A percentile compares a stretch with the other conserved stretches of the same genome.
These are phyloP conservation scores for Callimorpha dominula DNA, from an alignment of 2,888 invertebrate genomes.

Conservation along the genomic window DNA sequence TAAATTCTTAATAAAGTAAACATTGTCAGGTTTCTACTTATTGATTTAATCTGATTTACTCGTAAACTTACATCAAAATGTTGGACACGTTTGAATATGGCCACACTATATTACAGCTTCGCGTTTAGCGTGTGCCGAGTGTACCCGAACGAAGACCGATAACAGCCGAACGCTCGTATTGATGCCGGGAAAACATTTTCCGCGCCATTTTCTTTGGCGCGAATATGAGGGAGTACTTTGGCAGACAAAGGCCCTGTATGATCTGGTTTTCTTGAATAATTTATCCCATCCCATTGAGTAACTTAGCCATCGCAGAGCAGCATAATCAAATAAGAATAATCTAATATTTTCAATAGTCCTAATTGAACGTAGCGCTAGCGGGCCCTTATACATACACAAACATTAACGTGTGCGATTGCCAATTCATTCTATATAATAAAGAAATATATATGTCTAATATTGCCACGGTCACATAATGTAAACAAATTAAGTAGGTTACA, in stretches of 20 bases:
- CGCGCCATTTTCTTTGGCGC: conserved; percentile 81
- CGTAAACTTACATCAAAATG: conserved; percentile 13
- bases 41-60: background rate
- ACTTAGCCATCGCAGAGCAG: too few species aligned
- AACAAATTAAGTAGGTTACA: too few species aligned
- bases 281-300: too few species aligned
- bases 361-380: too few species aligned
- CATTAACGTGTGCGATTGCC: too few species aligned
- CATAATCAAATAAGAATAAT: too few species aligned
- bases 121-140: conserved; percentile 61
- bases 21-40: too few species aligned
- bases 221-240: conserved; percentile 65
- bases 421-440: too few species aligned
- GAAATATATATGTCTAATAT: too few species aligned
- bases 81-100: conserved; percentile 38
- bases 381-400: too few species aligned
- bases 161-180: conserved; percentile 69
- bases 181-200: conserved; percentile 81
- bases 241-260: conserved; percentile 63
- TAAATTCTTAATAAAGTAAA: background rate
- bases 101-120: conserved; percentile 72
- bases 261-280: conserved; percentile 48
- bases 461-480: too few species aligned
- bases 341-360: too few species aligned
- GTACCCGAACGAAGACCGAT: conserved; percentile 67